Evolutionary conservation across 2,888 invertebrate species (phyloP).

Genomic region (Apamea crenata): DNA sequence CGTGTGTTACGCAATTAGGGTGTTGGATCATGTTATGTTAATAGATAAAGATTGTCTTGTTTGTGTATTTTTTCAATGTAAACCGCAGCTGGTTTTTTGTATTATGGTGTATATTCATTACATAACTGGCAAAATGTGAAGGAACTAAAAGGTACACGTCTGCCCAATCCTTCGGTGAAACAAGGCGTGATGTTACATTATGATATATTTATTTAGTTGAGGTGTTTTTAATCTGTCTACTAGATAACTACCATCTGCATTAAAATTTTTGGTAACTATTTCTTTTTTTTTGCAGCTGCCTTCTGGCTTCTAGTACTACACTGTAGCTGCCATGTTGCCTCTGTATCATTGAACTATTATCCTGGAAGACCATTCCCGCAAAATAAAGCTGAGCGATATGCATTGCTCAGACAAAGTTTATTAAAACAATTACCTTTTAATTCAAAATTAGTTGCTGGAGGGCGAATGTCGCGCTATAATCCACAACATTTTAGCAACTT

Average conservation of each 20-base stretch:
- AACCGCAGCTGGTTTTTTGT: too few relatives aligned
- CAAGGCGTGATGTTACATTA: background rate
- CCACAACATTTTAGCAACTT: constrained; percentile 31
- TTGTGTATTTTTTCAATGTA: too few relatives aligned
- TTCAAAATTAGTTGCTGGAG: constrained; percentile 5
- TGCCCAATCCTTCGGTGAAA: background rate
- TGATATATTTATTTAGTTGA: background rate
- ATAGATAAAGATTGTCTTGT: too few relatives aligned
- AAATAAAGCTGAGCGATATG: constrained; percentile 10
- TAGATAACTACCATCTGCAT: background rate
- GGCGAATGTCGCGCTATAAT: background rate
- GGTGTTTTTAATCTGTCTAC: background rate
- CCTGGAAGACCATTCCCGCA: background rate
- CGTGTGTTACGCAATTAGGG: too few relatives aligned
- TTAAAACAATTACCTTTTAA: constrained; percentile 15
- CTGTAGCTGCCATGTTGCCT: constrained; percentile 7
- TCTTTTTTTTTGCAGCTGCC: constrained; percentile 38
- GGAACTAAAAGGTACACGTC: background rate
- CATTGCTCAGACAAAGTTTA: constrained; percentile 11
- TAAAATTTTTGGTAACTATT: background rate
- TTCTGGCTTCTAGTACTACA: constrained; percentile 34
- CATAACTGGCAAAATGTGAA: background rate
- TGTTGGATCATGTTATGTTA: too few relatives aligned
- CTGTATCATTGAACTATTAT: constrained; percentile 10
- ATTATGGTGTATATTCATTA: background rate